Conservation (phyloP, 1,140 invertebrate species). For the Sitobion miscanthi region DNA sequence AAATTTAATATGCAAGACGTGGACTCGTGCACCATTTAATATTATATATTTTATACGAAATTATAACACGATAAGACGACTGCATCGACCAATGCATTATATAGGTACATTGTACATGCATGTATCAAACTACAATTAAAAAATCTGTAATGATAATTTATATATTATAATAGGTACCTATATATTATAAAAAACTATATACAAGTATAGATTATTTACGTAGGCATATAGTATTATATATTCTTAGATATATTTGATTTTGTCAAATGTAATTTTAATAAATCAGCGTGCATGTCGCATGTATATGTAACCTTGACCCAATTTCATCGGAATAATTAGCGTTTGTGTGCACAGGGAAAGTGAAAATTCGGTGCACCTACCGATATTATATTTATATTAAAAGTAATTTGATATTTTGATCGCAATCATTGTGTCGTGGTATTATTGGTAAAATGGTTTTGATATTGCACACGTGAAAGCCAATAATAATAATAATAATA, state of each 20-base stretch:
- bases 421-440: background rate
- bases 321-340: background rate
- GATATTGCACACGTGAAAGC: slow-evolving; percentile 43
- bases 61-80: background rate
- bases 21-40: background rate
- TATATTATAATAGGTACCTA: too few relatives aligned
- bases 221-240: background rate
- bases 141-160: background rate
- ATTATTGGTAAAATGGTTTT: slow-evolving; percentile 39
- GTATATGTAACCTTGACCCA: background rate
- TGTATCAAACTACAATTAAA: background rate
- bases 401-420: slow-evolving; percentile 6
- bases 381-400: background rate
- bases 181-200: background rate
- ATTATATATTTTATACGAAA: background rate
- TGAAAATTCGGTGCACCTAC: background rate
- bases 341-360: background rate
- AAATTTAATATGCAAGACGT: slow-evolving; percentile 20
- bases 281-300: background rate
- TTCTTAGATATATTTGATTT: background rate
- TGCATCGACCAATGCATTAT: background rate
- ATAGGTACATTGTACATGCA: background rate
- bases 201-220: background rate
- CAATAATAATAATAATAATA: slow-evolving; percentile 42
- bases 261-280: background rate